Conservation (phyloP, 2,797 vertebrate species). For the Spondyliosoma cantharus region DNA sequence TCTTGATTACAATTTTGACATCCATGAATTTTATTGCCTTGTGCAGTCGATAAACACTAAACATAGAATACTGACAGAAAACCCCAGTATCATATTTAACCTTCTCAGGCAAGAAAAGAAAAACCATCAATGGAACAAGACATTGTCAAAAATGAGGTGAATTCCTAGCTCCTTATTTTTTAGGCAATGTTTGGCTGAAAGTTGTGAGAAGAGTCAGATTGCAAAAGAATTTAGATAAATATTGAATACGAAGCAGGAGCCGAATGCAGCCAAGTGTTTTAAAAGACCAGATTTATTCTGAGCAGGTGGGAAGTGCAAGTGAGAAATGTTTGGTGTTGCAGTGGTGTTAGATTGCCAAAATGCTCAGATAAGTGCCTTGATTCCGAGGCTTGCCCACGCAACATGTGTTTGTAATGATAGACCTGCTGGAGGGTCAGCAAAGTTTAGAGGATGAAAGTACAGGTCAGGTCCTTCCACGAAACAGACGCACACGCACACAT, state of each 20-base stretch:
- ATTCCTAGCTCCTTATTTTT: neutral
- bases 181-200: slow-evolving; percentile 7
- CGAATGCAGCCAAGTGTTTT: neutral
- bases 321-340: slow-evolving; percentile 11
- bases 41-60: neutral
- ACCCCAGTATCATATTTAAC: neutral
- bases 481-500: neutral
- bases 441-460: slow-evolving; percentile 5
- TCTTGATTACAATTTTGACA: too few species aligned
- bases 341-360: slow-evolving; percentile 14
- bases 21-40: neutral
- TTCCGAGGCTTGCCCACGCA: neutral
- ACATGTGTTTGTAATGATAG: slow-evolving; percentile 23
- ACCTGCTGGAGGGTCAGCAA: neutral
- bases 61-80: neutral
- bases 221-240: neutral
- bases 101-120: neutral
- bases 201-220: neutral
- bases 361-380: neutral
- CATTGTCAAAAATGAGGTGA: neutral
- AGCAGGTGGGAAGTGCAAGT: slow-evolving; percentile 12
- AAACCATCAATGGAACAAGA: neutral
- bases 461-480: neutral
- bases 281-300: slow-evolving; percentile 17
- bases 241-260: neutral